Evolutionary conservation across 92 coral and sea anemone genomes (phyloP), one percentile per base, ranked within the genome.

Genomic region (Porites evermanni): DNA sequence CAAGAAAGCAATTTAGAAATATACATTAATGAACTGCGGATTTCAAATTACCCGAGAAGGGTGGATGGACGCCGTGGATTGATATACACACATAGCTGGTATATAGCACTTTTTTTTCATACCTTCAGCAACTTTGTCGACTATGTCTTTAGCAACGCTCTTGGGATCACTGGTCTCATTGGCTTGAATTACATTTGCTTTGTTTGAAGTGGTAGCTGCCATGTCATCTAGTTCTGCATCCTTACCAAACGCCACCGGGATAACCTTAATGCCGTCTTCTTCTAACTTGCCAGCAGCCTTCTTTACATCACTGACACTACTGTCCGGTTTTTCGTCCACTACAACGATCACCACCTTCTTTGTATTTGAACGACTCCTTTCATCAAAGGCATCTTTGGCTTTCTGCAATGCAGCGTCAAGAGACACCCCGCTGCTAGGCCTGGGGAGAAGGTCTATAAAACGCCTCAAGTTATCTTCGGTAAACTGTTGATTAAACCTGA

Each of bases 201-300:
- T 66, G 78, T 95, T 89, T 8, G 97, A 88, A 13, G 96, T 90
- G 50, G 89, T 73, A 53, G 75, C 87, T 51, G 83, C 56, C 26
- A 80, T 58, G 38, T 97, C 97, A 56, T 67, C 84, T 0, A 89
- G 87, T 67, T 93, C 80, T 16, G 91, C 92, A 53, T 75, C 79
- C 61, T 81, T 66, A 80, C 99, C 99, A 38, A 95, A 83, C 12
- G 88, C 86, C 75, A 95, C 93, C 2, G 94, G 90, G 66, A 93
- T 82, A 12, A 93, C 93, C 70, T 66, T 78, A 58, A 93, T 75
- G 8, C 93, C 92, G 69, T 69, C 77, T 14, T 93, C 89, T 53
- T 86, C 92, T 29, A 95, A 80, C 58, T 81, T 77, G 52, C 73
- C 80, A 50, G 92, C 86, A 7, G 88, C 79, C 0, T 75, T 72